Evolutionary conservation across 1,140 invertebrate genomes (phyloP).

Genomic region (Plectus sambesii): DNA sequence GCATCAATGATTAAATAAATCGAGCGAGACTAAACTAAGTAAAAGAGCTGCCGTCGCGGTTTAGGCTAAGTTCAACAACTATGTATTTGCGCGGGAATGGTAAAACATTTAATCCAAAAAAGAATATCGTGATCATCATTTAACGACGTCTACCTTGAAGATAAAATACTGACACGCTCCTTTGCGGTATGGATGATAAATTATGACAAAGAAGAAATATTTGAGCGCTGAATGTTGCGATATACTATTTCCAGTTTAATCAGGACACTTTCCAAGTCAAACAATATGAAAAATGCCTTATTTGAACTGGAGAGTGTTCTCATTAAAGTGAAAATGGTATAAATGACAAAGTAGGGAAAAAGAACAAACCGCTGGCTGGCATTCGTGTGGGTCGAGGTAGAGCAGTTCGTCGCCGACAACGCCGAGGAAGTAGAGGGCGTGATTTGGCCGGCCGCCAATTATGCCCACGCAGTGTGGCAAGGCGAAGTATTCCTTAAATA

Average conservation of each 20-base stretch:
- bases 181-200: no score
- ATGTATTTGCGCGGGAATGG: no score
- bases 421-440: conserved; percentile 93
- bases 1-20: no score
- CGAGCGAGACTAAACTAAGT: no score
- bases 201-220: no score
- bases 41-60: no score
- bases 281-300: conserved; percentile 6
- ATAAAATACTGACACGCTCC: no score
- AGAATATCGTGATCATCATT: no score
- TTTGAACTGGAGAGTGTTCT: conserved; percentile 26
- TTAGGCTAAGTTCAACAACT: no score
- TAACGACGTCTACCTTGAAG: no score
- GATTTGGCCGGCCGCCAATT: conserved; percentile 93
- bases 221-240: neutral
- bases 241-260: neutral
- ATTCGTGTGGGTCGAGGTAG: conserved; percentile 40
- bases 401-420: conserved; percentile 59
- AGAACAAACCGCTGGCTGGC: conserved; percentile 28
- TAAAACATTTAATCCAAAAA: no score
- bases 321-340: conserved; percentile 29
- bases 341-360: no score
- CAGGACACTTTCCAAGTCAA: neutral
- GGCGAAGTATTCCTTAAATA: conserved; percentile 61
- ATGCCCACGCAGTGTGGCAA: conserved; percentile 81